Evolutionary conservation across 1,140 invertebrate genomes (phyloP).

Genomic region (Brachionus plicatilis): DNA sequence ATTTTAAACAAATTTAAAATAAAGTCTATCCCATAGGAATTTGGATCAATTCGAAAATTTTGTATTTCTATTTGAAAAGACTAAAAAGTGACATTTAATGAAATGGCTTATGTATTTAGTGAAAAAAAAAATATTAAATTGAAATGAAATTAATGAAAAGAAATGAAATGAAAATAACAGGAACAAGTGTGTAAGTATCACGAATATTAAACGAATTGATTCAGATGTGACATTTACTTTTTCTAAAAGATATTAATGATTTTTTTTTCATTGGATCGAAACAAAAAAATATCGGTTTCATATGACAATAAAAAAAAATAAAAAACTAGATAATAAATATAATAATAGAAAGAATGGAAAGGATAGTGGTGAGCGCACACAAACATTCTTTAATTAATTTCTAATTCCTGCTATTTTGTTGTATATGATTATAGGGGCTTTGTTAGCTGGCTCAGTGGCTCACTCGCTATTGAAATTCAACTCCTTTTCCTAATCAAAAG

Average conservation of each 20-base stretch:
- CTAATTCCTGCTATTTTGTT: background rate
- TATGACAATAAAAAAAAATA: background rate
- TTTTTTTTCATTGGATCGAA: background rate
- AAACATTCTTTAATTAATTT: constrained; percentile 22
- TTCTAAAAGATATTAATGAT: background rate
- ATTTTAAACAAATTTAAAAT: too few relatives aligned
- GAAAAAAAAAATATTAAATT: background rate
- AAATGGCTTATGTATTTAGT: background rate
- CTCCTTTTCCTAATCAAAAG: constrained; percentile 4
- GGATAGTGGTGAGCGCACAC: background rate
- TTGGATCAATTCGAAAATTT: too few relatives aligned
- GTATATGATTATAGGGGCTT: background rate
- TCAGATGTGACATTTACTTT: background rate
- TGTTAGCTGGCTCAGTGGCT: background rate
- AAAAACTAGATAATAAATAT: background rate
- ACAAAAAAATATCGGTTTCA: background rate
- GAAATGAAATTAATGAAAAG: background rate
- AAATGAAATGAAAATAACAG: background rate
- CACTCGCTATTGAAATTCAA: background rate
- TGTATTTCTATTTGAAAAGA: background rate
- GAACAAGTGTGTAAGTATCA: background rate
- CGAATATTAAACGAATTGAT: background rate
- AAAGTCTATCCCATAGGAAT: too few relatives aligned
- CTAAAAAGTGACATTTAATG: background rate
- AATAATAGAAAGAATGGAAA: background rate